These are phyloP conservation scores for Nasonia vitripennis DNA, from an alignment of 1,140 invertebrate species.

Conservation along the genomic window DNA sequence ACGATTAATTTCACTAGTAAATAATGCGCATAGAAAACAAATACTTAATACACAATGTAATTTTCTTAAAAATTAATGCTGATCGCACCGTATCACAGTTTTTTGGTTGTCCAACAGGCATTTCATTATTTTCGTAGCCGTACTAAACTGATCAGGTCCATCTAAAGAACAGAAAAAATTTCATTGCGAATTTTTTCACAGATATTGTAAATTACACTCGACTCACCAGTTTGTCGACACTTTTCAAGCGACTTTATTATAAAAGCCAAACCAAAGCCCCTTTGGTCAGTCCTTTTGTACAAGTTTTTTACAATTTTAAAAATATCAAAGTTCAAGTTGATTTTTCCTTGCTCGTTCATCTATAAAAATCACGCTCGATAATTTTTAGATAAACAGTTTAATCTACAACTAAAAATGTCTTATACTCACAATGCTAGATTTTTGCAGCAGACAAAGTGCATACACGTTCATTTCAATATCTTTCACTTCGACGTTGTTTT, in stretches of 20 bases:
- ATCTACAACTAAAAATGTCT: too few species aligned
- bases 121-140: conserved; percentile 42
- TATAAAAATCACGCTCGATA: neutral
- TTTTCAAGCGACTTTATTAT: conserved; percentile 26
- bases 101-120: conserved; percentile 44
- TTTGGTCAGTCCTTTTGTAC: conserved; percentile 29
- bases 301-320: conserved; percentile 35
- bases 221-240: conserved; percentile 30
- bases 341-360: conserved; percentile 33
- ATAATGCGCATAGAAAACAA: too few species aligned
- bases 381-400: too few species aligned
- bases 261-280: neutral
- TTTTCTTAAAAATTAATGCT: neutral
- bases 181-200: neutral
- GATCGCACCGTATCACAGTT: conserved; percentile 16
- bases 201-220: neutral
- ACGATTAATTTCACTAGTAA: too few species aligned
- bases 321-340: conserved; percentile 39
- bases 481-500: conserved; percentile 9
- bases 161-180: neutral
- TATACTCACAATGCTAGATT: conserved; percentile 39
- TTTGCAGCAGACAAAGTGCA: conserved; percentile 35
- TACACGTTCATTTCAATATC: conserved; percentile 30
- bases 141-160: neutral
- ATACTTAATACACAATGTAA: too few species aligned